phyloP scores from a whole-genome alignment of 2,888 invertebrate genomes.

The Platycnemis pennipes region DNA sequence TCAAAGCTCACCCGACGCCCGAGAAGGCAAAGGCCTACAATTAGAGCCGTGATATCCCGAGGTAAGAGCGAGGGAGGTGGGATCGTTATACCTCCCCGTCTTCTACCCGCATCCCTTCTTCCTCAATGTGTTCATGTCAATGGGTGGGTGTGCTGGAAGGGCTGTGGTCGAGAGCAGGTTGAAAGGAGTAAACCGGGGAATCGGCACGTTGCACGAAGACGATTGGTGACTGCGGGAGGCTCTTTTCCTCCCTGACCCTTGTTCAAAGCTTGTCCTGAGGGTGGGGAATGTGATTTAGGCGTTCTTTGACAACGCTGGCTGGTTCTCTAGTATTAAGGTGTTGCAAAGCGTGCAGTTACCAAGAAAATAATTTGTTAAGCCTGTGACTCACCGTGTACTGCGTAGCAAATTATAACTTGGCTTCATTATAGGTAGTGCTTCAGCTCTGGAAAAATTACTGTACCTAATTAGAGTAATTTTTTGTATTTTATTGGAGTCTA shows the following conservation, averaged over 20 bases:
- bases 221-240: neutral
- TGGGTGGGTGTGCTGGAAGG: neutral
- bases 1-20: neutral
- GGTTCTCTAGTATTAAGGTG: no score
- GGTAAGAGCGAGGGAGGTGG: neutral
- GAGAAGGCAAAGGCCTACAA: slow-evolving; percentile 1
- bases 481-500: no score
- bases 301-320: neutral
- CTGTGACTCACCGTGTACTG: no score
- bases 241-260: neutral
- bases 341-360: no score
- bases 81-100: neutral
- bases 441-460: no score
- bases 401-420: no score
- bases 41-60: slow-evolving; percentile 32
- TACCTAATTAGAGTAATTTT: no score
- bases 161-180: neutral
- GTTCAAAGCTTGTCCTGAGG: neutral
- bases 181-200: neutral
- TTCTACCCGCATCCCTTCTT: neutral
- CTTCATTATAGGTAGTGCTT: no score
- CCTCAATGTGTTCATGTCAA: neutral
- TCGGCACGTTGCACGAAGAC: neutral
- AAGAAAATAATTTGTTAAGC: no score
- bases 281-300: neutral